Evolutionary conservation across 2,797 vertebrate species (phyloP).

Genomic region (Taenioides sp.): DNA sequence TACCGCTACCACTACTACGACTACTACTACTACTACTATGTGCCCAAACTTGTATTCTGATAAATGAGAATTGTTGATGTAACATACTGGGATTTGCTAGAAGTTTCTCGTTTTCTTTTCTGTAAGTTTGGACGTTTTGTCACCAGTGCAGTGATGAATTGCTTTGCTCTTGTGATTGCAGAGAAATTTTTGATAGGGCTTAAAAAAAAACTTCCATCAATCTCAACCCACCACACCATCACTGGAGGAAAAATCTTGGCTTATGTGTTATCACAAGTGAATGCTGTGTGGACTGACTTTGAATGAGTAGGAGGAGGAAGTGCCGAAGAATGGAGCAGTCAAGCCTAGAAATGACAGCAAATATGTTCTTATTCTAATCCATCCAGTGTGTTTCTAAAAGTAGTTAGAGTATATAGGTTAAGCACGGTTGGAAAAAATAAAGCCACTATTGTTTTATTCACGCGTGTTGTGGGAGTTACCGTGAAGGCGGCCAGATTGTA

Average conservation of each 20-base stretch:
- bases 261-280: constrained; percentile 29
- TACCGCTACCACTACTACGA: neutral
- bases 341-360: neutral
- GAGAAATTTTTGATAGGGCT: constrained; percentile 37
- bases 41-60: neutral
- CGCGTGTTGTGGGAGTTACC: neutral
- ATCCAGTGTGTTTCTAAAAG: neutral
- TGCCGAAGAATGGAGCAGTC: constrained; percentile 21
- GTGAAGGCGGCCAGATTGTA: neutral
- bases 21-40: neutral
- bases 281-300: constrained; percentile 29
- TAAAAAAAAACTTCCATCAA: constrained; percentile 38
- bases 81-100: neutral
- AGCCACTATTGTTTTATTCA: constrained; percentile 2
- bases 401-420: neutral
- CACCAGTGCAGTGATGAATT: constrained; percentile 43
- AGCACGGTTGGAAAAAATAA: neutral
- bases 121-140: constrained; percentile 53
- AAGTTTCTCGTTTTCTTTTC: constrained; percentile 53
- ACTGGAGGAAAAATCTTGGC: constrained; percentile 20
- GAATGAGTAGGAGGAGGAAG: constrained; percentile 27
- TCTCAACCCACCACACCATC: constrained; percentile 28
- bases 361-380: neutral
- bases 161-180: constrained; percentile 24
- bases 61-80: neutral